Evolutionary conservation across 2,888 invertebrate genomes (phyloP).

Genomic region (Mycalesis mineus): DNA sequence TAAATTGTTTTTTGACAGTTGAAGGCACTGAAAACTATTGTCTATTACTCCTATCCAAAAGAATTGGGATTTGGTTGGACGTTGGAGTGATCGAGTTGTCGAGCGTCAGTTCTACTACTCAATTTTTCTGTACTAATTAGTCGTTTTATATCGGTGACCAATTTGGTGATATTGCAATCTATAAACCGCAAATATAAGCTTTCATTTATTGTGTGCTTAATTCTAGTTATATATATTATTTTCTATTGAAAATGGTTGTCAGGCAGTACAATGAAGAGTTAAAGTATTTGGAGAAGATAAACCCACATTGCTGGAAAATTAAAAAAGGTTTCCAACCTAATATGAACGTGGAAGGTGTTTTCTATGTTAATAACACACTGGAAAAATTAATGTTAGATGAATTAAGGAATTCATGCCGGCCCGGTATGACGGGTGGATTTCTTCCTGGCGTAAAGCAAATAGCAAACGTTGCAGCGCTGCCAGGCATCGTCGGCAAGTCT

Average conservation of each 20-base stretch:
- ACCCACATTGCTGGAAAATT: constrained; percentile 91
- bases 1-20: too few species aligned
- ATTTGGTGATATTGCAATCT: too few species aligned
- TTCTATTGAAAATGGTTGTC: constrained; percentile 84
- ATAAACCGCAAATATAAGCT: too few species aligned
- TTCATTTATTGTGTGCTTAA: too few species aligned
- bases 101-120: too few species aligned
- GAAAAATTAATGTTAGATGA: constrained; percentile 99
- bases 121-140: too few species aligned
- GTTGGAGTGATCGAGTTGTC: too few species aligned
- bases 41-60: too few species aligned
- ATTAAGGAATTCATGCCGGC: constrained; percentile 91
- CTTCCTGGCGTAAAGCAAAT: constrained; percentile 99
- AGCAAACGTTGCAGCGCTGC: constrained; percentile 98
- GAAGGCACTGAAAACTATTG: too few species aligned
- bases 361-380: constrained; percentile 94
- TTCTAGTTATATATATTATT: background rate
- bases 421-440: constrained; percentile 95
- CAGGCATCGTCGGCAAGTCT: constrained; percentile 96
- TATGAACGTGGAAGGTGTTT: constrained; percentile 99
- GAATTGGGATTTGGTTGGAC: too few species aligned
- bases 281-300: constrained; percentile 93
- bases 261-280: constrained; percentile 95
- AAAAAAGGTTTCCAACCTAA: constrained; percentile 99
- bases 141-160: too few species aligned